Percentiles rank a stretch among this genome's conserved stretches.
phyloP scores from a whole-genome alignment of 2,888 invertebrate species.

The Lithophane ornitopus region DNA sequence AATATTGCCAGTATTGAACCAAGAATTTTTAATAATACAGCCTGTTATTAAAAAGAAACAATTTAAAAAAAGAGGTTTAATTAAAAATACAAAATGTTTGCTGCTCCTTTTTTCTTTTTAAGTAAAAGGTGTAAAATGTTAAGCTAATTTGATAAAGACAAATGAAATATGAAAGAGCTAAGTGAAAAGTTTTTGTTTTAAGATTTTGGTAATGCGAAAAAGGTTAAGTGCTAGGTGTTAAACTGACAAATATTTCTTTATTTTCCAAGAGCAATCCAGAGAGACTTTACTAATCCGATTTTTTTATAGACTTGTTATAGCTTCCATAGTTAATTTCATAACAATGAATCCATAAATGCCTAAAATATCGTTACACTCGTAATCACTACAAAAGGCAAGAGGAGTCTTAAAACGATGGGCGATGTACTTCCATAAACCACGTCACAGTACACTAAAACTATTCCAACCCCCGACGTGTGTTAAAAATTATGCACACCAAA shows the following conservation, averaged over 20 bases:
- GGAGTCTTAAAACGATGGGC: neutral
- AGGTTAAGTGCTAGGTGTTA: slow-evolving; percentile 12
- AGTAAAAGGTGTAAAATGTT: slow-evolving; percentile 34
- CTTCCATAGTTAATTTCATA: neutral
- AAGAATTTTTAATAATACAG: slow-evolving; percentile 59
- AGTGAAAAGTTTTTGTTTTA: slow-evolving; percentile 28
- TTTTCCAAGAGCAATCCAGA: neutral
- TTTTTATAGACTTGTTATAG: neutral
- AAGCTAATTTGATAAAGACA: slow-evolving; percentile 42
- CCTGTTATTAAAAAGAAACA: slow-evolving; percentile 51
- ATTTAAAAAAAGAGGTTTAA: slow-evolving; percentile 46
- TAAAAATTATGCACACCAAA: slow-evolving; percentile 46
- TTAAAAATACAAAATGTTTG: slow-evolving; percentile 57
- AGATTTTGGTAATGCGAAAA: slow-evolving; percentile 27
- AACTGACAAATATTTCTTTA: slow-evolving; percentile 22
- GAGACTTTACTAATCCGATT: neutral
- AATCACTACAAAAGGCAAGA: neutral
- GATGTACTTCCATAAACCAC: neutral
- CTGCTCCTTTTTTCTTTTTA: slow-evolving; percentile 32
- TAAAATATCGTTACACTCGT: neutral
- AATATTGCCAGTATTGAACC: slow-evolving; percentile 59
- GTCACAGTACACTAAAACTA: slow-evolving; percentile 9
- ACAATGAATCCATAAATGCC: neutral
- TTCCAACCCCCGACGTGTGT: slow-evolving; percentile 9
- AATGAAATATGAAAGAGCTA: slow-evolving; percentile 42